Conservation (phyloP, 2,888 invertebrate genomes). For the Deilephila elpenor region DNA sequence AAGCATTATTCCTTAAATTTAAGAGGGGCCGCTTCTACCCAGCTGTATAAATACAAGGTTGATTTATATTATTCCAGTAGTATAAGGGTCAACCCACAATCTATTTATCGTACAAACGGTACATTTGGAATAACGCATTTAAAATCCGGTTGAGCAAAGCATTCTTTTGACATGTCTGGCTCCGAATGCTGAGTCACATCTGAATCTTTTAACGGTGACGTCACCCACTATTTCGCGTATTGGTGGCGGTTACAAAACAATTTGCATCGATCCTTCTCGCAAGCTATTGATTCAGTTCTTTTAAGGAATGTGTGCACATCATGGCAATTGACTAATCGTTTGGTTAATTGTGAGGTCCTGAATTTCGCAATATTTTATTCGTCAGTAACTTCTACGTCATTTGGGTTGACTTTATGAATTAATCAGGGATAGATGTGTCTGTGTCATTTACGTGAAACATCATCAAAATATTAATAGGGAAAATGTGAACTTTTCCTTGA, state of each 20-base stretch:
- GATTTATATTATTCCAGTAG: not conserved
- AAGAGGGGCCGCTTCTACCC: too few relatives aligned
- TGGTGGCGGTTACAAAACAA: conserved; percentile 42
- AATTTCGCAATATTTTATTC: not conserved
- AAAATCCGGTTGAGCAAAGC: conserved; percentile 42
- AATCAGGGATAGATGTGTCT: not conserved
- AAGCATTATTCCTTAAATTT: too few relatives aligned
- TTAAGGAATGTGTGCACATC: not conserved
- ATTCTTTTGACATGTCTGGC: conserved; percentile 48
- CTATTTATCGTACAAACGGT: conserved; percentile 11
- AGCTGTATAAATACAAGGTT: too few relatives aligned
- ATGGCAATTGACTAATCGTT: not conserved
- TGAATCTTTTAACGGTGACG: conserved; percentile 70
- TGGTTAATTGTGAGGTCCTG: not conserved
- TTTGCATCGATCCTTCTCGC: conserved; percentile 10
- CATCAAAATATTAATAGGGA: not conserved
- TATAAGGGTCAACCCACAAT: not conserved
- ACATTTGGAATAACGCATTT: conserved; percentile 33
- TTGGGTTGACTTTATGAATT: too few relatives aligned
- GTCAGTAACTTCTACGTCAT: not conserved
- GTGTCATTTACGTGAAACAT: not conserved
- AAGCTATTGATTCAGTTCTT: conserved; percentile 28
- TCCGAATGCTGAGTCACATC: conserved; percentile 65
- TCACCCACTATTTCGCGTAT: conserved; percentile 61
- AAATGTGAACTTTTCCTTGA: not conserved